Evolutionary conservation across 2,113 vertebrate genomes (phyloP).

Genomic region (Centropus unirufus): DNA sequence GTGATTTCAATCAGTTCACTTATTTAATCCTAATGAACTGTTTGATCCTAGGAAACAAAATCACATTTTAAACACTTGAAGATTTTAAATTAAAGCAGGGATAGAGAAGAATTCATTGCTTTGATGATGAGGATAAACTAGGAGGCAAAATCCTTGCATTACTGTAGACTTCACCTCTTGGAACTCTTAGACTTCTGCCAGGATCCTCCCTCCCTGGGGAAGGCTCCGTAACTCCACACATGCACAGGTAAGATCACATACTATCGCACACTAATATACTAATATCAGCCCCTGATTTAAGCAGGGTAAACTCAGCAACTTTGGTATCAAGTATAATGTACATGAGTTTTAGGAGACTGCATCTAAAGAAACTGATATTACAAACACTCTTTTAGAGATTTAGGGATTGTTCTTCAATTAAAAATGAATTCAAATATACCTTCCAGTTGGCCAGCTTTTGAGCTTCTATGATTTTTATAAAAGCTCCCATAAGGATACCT

Average conservation of each 20-base stretch:
- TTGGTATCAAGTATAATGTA: background rate
- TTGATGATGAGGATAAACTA: background rate
- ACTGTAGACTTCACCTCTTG: background rate
- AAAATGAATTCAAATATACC: conserved; percentile 78
- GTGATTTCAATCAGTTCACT: background rate
- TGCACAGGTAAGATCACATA: background rate
- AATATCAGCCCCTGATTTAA: background rate
- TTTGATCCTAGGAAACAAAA: background rate
- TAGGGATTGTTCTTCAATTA: background rate
- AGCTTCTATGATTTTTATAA: conserved; percentile 98
- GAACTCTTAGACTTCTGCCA: background rate
- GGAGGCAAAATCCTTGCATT: background rate
- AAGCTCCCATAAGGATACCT: conserved; percentile 98
- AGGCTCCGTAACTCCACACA: background rate
- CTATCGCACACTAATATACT: background rate
- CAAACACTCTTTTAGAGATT: background rate
- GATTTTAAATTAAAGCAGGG: background rate
- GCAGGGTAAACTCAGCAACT: background rate
- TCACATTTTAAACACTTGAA: background rate
- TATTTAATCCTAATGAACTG: background rate
- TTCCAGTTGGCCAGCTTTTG: conserved; percentile 99
- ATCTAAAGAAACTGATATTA: background rate
- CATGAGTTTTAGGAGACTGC: background rate
- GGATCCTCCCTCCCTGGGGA: background rate
- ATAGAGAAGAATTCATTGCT: background rate